Base-by-base conservation (phyloP, 1,140 invertebrate genomes). In the Pseudomyrmex dendroicus region DNA sequence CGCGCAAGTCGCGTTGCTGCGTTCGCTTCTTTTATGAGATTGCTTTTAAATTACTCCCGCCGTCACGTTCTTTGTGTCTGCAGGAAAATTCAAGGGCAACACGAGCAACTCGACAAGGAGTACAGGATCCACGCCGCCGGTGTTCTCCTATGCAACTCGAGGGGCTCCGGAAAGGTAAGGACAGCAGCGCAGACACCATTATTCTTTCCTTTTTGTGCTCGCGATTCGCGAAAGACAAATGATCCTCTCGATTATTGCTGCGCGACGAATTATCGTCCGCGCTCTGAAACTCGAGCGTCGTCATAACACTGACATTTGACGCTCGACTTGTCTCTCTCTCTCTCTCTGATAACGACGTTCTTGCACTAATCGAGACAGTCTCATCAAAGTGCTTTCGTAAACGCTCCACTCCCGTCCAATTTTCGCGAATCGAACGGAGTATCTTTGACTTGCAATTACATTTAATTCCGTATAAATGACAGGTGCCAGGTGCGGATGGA, bases 51-150 rank as follows among this genome's bases (percentile, higher is more conserved):
- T 66, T 66, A 76, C 9, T 54, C 12, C 52, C 54, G 64, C 17
- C n/a, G 52, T 44, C 17, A 52, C 52, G 67, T 68, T 77, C 20
- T 67, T 67, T 85, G 70, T n/a, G 70, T n/a, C 66, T 20, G 13
- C 93, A 97, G 96, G 80, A 96, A 96, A 91, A 96, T 97, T 88
- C 96, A 97, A 92, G 95, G 95, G 25, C 96, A 97, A 89, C 96
- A 96, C 90, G 95, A 96, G 84, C 96, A 96, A 83, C 94, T 97
- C 89, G 96, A 97, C 89, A 95, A 96, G 86, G 96, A 97, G 89
- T 97, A 97, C 89, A 94, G 95, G 73, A 95, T 96, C 85, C 96
- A 96, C 86, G 96, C 96, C 66, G 95, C 96, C 63, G 96, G 96
- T 70, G 96, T 96, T 73, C 94, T 97, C 15, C 93, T 96, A 44